These are phyloP conservation scores for Augiades crinisus DNA, from an alignment of 2,888 invertebrate genomes.

Conservation along the genomic window DNA sequence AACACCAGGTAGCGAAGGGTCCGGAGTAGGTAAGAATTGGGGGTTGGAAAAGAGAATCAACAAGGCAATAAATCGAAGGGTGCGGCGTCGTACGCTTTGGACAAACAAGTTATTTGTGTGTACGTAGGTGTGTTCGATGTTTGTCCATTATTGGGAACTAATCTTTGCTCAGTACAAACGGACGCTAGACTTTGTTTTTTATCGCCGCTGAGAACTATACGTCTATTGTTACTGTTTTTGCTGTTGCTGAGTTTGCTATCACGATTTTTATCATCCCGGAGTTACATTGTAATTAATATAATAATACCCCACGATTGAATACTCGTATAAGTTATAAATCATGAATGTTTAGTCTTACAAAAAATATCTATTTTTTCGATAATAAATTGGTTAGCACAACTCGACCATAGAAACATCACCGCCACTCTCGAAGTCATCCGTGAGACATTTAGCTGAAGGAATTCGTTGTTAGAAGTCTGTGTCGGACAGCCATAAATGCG, in stretches of 20 bases:
- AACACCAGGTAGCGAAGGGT: slow-evolving; percentile 7
- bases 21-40: slow-evolving; percentile 1
- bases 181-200: slow-evolving; percentile 16
- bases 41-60: slow-evolving; percentile 8
- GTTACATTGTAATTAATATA: background rate
- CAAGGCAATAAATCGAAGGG: slow-evolving; percentile 16
- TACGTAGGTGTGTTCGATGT: slow-evolving; percentile 12
- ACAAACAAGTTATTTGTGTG: slow-evolving; percentile 20
- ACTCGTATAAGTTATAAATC: no score
- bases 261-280: background rate
- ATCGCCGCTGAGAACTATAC: slow-evolving; percentile 4
- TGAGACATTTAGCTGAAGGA: no score
- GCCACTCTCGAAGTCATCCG: no score
- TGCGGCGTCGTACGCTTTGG: slow-evolving; percentile 1
- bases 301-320: no score
- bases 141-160: slow-evolving; percentile 11
- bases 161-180: slow-evolving; percentile 13
- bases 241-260: slow-evolving; percentile 4
- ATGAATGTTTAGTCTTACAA: no score
- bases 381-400: no score
- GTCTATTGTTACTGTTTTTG: slow-evolving; percentile 14
- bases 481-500: no score
- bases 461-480: no score
- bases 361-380: no score
- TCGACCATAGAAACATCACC: no score